Base-by-base conservation (phyloP, 2,888 invertebrate species). In the Aleiodes testaceus region DNA sequence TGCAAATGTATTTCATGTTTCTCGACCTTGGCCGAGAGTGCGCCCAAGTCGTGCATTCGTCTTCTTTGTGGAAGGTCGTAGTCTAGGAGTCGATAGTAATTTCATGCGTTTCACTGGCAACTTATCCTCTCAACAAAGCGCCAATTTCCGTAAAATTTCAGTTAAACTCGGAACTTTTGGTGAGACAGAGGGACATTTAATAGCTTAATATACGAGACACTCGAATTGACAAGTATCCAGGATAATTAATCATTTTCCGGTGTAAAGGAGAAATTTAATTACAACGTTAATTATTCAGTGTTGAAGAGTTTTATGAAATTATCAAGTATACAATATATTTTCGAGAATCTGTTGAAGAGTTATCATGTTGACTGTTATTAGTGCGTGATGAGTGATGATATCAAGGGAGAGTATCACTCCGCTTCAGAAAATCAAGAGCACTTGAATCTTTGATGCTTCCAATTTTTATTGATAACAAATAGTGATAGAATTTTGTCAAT, bases 1-100 rank as follows among this genome's bases (percentile, higher is more conserved):
- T n/a, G n/a, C 26, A 42, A 11, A 6, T 59, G 42, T 44, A 61
- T 49, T 66, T 53, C 66, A 67, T 75, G 74, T 76, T 75, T 45
- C 70, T 72, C 74, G 76, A 76, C 76, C 76, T 76, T 76, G 76
- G 66, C 69, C 75, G 71, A 76, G 74, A 71, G 75, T 76, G 76
- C 76, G 76, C 75, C 76, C 45, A 52, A 63, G 69, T 53, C 66
- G 64, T 36, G 52, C 63, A 50, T 70, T 42, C 52, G 61, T 69
- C 45, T 66, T 69, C 47, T 59, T 63, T 18, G 44, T 30, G 18
- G 42, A 72, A 70, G 73, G 68, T 74, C 70, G 69, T 69, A 67
- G 67, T 47, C 18, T 61, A n/a, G 63, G 67, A 77, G 69, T 74
- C 77, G 66, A 77, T 74, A 73, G 70, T 70, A 70, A 75, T 74